phyloP scores from a whole-genome alignment of 2,888 invertebrate species.

The Eubasilissa splendida region DNA sequence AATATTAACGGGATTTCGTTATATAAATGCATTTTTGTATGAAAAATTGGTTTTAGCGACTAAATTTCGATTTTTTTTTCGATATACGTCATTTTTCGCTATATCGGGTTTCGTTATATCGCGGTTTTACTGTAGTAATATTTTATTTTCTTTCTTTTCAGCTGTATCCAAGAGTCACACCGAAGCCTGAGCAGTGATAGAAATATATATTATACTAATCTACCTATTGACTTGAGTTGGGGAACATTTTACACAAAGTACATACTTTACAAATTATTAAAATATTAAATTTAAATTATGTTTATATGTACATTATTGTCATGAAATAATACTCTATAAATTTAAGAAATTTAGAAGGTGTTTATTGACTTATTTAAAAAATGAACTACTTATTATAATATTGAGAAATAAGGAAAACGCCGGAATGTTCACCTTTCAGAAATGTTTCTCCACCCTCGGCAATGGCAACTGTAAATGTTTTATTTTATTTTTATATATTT shows the following conservation, averaged over 20 bases:
- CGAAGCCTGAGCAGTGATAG: slow-evolving; percentile 68
- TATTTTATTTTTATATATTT: slow-evolving; percentile 59
- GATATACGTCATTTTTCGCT: too few species aligned
- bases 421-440: not conserved
- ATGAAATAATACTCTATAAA: slow-evolving; percentile 11
- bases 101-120: too few species aligned
- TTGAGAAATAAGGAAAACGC: slow-evolving; percentile 4
- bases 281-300: not conserved
- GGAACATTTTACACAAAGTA: slow-evolving; percentile 11
- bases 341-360: slow-evolving; percentile 18
- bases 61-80: too few species aligned
- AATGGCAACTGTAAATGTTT: slow-evolving; percentile 47
- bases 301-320: not conserved
- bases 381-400: not conserved
- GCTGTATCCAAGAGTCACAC: slow-evolving; percentile 78
- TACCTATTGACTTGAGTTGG: slow-evolving; percentile 32
- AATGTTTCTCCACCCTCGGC: slow-evolving; percentile 12
- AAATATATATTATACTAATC: slow-evolving; percentile 9
- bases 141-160: slow-evolving; percentile 64
- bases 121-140: too few species aligned
- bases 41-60: too few species aligned
- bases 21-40: too few species aligned
- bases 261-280: slow-evolving; percentile 38
- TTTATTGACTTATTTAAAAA: not conserved
- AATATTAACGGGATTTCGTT: too few species aligned